Base-by-base conservation (phyloP, 2,797 vertebrate genomes). In the Anolis apletophallus region DNA sequence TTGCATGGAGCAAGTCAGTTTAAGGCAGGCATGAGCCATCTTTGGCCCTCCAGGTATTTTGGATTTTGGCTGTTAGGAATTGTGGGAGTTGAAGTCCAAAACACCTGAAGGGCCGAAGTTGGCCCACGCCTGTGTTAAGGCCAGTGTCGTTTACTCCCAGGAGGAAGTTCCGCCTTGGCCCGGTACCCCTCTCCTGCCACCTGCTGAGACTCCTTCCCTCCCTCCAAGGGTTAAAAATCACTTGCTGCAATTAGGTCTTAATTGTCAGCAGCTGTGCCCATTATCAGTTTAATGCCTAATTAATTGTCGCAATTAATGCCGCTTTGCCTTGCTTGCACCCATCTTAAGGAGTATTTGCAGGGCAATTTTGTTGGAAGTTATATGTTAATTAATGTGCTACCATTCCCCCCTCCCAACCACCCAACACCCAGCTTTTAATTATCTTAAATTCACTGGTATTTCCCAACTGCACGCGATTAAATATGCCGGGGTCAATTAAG, bases 191-290 rank as follows among this genome's bases (percentile, higher is more conserved):
- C 89, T 73, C 76, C 85, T 88, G 91, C 80, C 76, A 89, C 59
- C 83, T 76, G 81, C 90, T 87, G 86, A 84, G 75, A 32, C 81
- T 69, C 89, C 91, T 91, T 90, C 91, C 91, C 91, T 90, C 88
- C 87, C 91, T 90, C 88, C 87, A 95, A 64, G 40, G 88, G 94
- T 95, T 95, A 89, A 87, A 46, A 94, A 94, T 93, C 94, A 92
- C 93, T 93, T 93, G 94, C 91, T 91, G 86, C 94, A 96, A 96
- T 97, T 93, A 96, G 94, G 88, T 80, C n/a, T 91, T 96, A 96
- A 97, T 95, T 96, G 96, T 95, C 92, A 95, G 93, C 96, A 97
- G 96, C 95, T 96, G 95, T 95, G 95, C 80, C 92, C 93, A 95
- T 95, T 96, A 96, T 96, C 94, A 88, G 94, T 93, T 96, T 95